These are phyloP conservation scores for Zelleria hepariella DNA, from an alignment of 2,888 invertebrate species.

Conservation along the genomic window DNA sequence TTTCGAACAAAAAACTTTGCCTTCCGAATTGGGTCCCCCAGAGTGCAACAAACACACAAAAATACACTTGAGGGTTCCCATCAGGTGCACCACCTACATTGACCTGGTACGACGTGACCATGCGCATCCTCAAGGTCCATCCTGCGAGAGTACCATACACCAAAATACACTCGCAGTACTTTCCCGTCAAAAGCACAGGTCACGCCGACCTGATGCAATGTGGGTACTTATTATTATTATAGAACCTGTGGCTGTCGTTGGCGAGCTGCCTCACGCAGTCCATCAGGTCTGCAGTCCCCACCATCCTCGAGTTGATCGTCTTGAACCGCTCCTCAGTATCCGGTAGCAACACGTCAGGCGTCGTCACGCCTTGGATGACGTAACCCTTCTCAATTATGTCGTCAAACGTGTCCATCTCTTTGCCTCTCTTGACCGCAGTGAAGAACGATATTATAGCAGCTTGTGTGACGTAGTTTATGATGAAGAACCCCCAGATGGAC, in stretches of 20 bases:
- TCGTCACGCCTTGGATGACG: slow-evolving; percentile 49
- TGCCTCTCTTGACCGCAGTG: slow-evolving; percentile 49
- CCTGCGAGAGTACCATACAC: too few species aligned
- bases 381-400: slow-evolving; percentile 55
- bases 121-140: too few species aligned
- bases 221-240: too few species aligned
- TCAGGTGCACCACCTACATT: too few species aligned
- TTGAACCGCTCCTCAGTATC: slow-evolving; percentile 41
- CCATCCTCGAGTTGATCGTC: slow-evolving; percentile 43
- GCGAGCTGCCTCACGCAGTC: slow-evolving; percentile 37
- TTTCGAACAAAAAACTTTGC: too few species aligned
- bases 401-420: slow-evolving; percentile 55
- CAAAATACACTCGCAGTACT: too few species aligned
- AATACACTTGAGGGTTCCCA: too few species aligned
- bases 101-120: too few species aligned
- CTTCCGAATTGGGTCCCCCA: too few species aligned
- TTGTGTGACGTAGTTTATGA: slow-evolving; percentile 53
- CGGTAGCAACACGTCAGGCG: slow-evolving; percentile 55
- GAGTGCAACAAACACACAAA: too few species aligned
- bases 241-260: slow-evolving; percentile 39
- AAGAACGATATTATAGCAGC: slow-evolving; percentile 58
- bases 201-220: too few species aligned
- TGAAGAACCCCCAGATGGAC: slow-evolving; percentile 53
- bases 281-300: slow-evolving; percentile 31
- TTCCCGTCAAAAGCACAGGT: too few species aligned